Conservation (phyloP, 92 coral and sea anemone species). For the Umimayanthus kanabou region DNA sequence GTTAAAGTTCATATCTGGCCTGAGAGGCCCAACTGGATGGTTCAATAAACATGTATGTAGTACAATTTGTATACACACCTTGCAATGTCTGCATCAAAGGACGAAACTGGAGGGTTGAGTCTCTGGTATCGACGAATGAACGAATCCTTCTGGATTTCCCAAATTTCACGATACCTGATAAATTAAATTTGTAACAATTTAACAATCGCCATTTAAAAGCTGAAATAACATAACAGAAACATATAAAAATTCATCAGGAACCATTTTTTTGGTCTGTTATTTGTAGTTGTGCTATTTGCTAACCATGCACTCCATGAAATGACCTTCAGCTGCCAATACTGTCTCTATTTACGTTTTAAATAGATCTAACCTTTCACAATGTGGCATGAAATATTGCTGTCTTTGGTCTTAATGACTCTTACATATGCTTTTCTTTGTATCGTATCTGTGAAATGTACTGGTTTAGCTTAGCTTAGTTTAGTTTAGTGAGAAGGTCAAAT, state of each 20-base stretch:
- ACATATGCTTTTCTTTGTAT: background rate
- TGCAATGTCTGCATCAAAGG: constrained; percentile 98
- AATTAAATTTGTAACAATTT: background rate
- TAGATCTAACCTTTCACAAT: background rate
- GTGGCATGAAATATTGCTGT: background rate
- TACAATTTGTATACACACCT: constrained; percentile 50
- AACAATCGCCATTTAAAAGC: background rate
- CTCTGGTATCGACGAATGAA: constrained; percentile 97
- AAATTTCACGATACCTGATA: constrained; percentile 93
- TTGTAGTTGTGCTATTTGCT: background rate
- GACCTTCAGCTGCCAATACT: background rate
- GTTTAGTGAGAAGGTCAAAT: background rate
- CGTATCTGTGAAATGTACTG: background rate
- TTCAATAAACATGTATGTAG: background rate
- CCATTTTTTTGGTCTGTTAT: background rate
- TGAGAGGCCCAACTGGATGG: no score
- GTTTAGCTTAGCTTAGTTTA: background rate
- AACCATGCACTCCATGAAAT: background rate
- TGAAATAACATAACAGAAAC: background rate
- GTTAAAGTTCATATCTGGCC: background rate
- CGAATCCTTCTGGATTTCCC: constrained; percentile 99
- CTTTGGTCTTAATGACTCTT: background rate
- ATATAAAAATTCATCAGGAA: background rate
- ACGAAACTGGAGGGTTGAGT: constrained; percentile 96
- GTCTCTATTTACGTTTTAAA: background rate